Evolutionary conservation across 2,888 invertebrate genomes (phyloP), one percentile per base, ranked within the genome.

Genomic region (Caenorhabditis afra): DNA sequence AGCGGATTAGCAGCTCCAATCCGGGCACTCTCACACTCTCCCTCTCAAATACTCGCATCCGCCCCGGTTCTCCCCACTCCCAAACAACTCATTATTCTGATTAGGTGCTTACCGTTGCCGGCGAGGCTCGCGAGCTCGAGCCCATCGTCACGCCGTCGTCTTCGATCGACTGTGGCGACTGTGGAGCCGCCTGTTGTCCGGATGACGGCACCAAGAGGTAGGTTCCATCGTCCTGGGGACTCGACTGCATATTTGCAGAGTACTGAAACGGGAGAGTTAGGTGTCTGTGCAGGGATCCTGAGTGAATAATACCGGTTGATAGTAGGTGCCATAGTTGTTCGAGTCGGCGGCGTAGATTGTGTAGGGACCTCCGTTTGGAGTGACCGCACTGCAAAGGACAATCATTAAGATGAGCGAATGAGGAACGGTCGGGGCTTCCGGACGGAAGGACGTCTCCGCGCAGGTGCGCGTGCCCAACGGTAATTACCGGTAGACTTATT

Each of bases 31-130:
- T 5, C 29, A 29, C 29, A 5, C 29, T 29, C 29, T 29, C 29
- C 7, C 29, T 29, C 29, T 29, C 29, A 29, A 7, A 29, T 29
- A 29, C 29, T 29, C 29, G 3, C 29, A 29, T 29, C 7, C n/a
- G n/a, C n/a, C n/a, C n/a, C n/a, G n/a, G n/a, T n/a, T n/a, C 41
- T n/a, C 44, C 35, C 22, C 16, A 47, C 39, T 45, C n/a, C 14
- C 39, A 14, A 14, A n/a, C 23, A 7, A n/a, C 20, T 49, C 49
- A 44, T 55, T 41, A 47, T 14, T 53, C 52, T 45, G 53, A 55
- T 35, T 65, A 45, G 39, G 14, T 52, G 44, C 85, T 50, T 79
- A 87, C 87, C 70, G 87, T 87, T 22, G 86, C 87, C 3, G 86
- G 86, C 10, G 85, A 83, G 0, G 88, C 85, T 47, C 88, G 75